Base-by-base conservation (phyloP, 2,113 vertebrate species). In the Probosciger aterrimus region DNA sequence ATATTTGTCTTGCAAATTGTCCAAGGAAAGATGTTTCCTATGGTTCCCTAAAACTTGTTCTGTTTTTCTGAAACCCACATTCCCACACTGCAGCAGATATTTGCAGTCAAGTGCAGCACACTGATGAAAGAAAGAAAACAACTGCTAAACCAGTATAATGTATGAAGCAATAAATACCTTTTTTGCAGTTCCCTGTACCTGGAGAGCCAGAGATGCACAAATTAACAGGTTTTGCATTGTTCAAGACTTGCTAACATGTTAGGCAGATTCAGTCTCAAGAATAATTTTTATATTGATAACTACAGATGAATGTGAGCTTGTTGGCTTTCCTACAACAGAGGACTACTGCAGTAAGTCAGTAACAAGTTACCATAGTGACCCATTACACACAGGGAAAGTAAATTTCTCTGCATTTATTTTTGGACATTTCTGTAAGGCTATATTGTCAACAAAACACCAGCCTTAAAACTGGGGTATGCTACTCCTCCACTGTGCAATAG, bases 281-380 rank as follows among this genome's bases (percentile, higher is more conserved):
- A 11, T 7, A 18, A 4, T 44, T 86, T 86, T 79, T 23, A 23
- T 53, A 53, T 37, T 31, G 22, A 57, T 70, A 3, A 25, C 37
- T 52, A 49, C 25, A 47, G 62, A 86, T 8, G 59, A 63, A 69
- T 18, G 57, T 28, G 65, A 77, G 46, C 20, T 55, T 82, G 22
- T 70, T 78, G 47, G 27, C 14, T 75, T 91, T 81, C 22, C 16
- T 50, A 17, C 47, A 65, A 39, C 11, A 67, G 25, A 86, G 43
- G 31, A 63, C 50, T 65, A 33, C 57, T 85, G 81, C 77, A 84
- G 52, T 46, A 85, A 89, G 65, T 39, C 83, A 82, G 52, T 50
- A 79, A 47, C 44, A 62, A 90, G 94, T 95, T 91, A 52, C 91
- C 92, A 90, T 91, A 83, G 84, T 90, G 86, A 96, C 63, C 33